phyloP scores from a whole-genome alignment of 2,797 vertebrate genomes.

The Halcyon chelicuti region DNA sequence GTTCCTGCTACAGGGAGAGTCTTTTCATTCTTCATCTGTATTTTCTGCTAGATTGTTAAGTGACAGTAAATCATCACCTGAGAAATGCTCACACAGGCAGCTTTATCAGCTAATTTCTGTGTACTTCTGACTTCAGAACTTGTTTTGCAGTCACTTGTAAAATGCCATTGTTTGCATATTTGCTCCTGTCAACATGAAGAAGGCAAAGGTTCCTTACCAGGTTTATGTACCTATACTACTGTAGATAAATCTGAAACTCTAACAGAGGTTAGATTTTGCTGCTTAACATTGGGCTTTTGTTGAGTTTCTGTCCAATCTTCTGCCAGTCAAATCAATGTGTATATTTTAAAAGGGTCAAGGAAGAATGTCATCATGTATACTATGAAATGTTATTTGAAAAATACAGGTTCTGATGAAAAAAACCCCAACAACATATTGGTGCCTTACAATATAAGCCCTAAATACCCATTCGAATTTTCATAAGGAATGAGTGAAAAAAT shows the following conservation, averaged over 20 bases:
- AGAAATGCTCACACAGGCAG: background rate
- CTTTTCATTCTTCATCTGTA: background rate
- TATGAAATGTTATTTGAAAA: background rate
- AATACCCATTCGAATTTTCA: background rate
- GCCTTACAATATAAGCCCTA: background rate
- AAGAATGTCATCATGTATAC: background rate
- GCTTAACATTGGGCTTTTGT: background rate
- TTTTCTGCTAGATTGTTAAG: background rate
- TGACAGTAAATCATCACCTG: background rate
- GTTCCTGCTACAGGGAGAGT: rapidly evolving
- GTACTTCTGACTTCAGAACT: background rate
- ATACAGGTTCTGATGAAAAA: background rate
- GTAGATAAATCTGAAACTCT: background rate
- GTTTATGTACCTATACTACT: background rate
- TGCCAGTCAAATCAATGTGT: background rate
- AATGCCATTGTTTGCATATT: background rate
- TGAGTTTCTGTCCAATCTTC: background rate
- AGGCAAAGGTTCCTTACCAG: background rate
- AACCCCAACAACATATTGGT: rapidly evolving
- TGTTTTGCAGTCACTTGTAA: background rate
- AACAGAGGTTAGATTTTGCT: rapidly evolving
- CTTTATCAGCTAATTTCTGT: background rate
- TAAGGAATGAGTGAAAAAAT: constrained; percentile 12
- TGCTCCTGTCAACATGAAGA: background rate
- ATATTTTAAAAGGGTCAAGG: background rate